phyloP scores from a whole-genome alignment of 2,797 vertebrate species.

The Siniperca scherzeri region DNA sequence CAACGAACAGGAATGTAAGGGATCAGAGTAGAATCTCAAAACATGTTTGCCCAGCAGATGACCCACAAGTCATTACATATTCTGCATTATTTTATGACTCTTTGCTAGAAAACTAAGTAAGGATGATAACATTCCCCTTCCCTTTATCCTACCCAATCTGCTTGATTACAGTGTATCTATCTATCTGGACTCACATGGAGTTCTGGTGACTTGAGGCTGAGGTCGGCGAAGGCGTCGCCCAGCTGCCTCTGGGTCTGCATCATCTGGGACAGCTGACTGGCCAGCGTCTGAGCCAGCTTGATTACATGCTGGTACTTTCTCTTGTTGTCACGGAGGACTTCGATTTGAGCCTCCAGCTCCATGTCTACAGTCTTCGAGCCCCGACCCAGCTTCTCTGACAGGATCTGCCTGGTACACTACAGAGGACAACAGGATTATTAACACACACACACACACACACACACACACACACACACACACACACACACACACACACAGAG shows the following conservation, averaged over 20 bases:
- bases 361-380: constrained; percentile 98
- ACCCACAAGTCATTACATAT: neutral
- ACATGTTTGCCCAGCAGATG: neutral
- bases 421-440: constrained; percentile 32
- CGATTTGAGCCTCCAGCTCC: constrained; percentile 97
- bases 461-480: neutral
- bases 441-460: neutral
- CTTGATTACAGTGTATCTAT: neutral
- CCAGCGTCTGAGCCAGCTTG: constrained; percentile 93
- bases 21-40: neutral
- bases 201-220: constrained; percentile 97
- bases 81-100: neutral
- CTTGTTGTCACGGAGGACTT: constrained; percentile 96
- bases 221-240: constrained; percentile 97
- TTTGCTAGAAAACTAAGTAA: neutral
- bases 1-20: neutral
- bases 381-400: constrained; percentile 97
- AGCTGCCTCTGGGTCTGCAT: constrained; percentile 97
- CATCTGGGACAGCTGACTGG: constrained; percentile 94
- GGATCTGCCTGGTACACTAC: constrained; percentile 97
- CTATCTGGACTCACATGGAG: constrained; percentile 91
- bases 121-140: neutral
- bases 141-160: neutral
- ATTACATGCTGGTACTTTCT: constrained; percentile 97
- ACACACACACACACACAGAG: neutral